Evolutionary conservation across 2,113 vertebrate species (phyloP), one percentile per base, ranked within the genome.

Genomic region (Dipodomys stephensi): DNA sequence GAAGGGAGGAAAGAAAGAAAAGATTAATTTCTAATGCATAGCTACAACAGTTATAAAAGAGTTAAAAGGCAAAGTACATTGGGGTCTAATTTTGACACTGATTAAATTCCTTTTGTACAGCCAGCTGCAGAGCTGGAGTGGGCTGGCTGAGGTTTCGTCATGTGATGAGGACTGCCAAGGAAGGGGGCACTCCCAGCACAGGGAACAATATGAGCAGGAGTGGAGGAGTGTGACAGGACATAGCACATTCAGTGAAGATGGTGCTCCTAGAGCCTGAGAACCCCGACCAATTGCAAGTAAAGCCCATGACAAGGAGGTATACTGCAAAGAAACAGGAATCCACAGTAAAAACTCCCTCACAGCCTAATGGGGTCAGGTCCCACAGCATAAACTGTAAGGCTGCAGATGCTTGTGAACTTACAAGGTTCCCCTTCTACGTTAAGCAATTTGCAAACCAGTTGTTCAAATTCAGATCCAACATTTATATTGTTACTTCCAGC

Each of bases 381-480:
- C 12, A 23, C 32, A 78, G 82, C 39, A 93, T n/a, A 81, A 88
- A 74, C 28, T 28, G 69, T 28, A 87, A 72, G 74, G 46, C 30
- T 30, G 74, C 83, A 23, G 16, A 46, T 9, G 9, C 73, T 83
- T 79, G 64, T 64, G 53, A 95, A 98, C 98, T 99, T 98, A 99
- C 99, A 98, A 87, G 98, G 95, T 73, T 99, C 99, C 5, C 99
- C 99, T 72, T 99, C 99, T 94, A 98, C 95, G 83, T 98, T 98
- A 88, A 99, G 97, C 88, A 99, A 98, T 97, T 99, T 99, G 97
- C 99, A 99, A 96, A 99, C 98, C 85, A 99, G 98, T 91, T 99
- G 99, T 97, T 99, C 99, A 93, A 99, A 99, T 96, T 99, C 99
- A 0, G 99, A 99, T 94, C 99, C 99, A 91, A 99, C 98, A 92